These are phyloP conservation scores for Halesus radiatus DNA, from an alignment of 1,140 invertebrate genomes.

Conservation along the genomic window DNA sequence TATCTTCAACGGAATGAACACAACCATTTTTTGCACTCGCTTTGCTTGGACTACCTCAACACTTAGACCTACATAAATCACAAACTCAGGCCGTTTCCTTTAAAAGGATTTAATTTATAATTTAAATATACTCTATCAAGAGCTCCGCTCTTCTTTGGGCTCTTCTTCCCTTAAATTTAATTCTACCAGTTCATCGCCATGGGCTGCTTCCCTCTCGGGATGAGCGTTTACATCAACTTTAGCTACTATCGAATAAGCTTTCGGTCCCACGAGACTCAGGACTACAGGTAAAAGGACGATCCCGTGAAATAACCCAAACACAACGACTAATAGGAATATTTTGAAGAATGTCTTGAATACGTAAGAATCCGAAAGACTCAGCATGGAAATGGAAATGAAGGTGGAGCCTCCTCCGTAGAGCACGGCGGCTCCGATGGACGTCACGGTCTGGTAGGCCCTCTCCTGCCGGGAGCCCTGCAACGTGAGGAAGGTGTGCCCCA, in stretches of 20 bases:
- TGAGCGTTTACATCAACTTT: not conserved
- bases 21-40: too few relatives aligned
- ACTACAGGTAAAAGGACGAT: conserved; percentile 82
- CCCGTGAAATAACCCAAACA: conserved; percentile 85
- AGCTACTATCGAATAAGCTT: conserved; percentile 62
- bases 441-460: conserved; percentile 78
- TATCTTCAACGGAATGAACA: too few relatives aligned
- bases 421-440: conserved; percentile 84
- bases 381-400: conserved; percentile 81
- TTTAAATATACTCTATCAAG: too few relatives aligned
- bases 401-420: conserved; percentile 86
- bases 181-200: not conserved
- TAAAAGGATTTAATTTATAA: too few relatives aligned
- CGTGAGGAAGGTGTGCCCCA: conserved; percentile 86
- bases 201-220: not conserved
- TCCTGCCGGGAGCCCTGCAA: conserved; percentile 72
- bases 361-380: conserved; percentile 82
- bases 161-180: conserved; percentile 5
- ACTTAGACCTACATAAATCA: too few relatives aligned
- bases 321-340: conserved; percentile 83
- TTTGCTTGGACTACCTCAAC: too few relatives aligned
- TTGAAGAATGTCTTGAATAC: conserved; percentile 87
- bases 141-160: too few relatives aligned
- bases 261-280: conserved; percentile 79
- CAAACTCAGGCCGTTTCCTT: too few relatives aligned